Base-by-base conservation (phyloP, 2,888 invertebrate species). In the Cancer borealis region DNA sequence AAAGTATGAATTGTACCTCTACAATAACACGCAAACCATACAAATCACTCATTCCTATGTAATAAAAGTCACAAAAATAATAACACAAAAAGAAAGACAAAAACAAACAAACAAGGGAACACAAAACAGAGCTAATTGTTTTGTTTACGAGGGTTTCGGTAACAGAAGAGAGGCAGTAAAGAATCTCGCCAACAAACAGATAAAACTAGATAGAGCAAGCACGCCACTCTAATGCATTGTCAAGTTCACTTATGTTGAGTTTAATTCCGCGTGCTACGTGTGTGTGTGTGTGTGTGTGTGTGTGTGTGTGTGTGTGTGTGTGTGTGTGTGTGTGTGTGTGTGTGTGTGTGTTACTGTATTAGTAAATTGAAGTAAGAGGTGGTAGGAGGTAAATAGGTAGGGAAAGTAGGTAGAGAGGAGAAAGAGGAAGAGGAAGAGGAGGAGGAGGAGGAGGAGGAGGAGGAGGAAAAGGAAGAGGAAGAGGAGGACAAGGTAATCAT, bases 301-400 rank as follows among this genome's bases (percentile, higher is more conserved):
- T 79, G 79, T 79, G 79, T 79, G 79, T 79, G 79, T 79, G 79
- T 79, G 79, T 79, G 79, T 79, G 79, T 79, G 79, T 79, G 79
- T 79, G 30, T 79, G 79, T 79, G 79, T 79, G 26, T 79, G 79
- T 79, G 79, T 79, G 79, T 73, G 26, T 73, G 73, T 26, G 73
- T 26, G 79, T 79, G 30, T 79, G 79, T 79, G 66, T 66, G 66
- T 66, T 14, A 5, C 0, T 66, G 66, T 66, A 21, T 66, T 14
- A 17, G 66, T 66, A 14, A 17, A 21, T 66, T 14, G 12, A 21
- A 17, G 66, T 3, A 30, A 30, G 10, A 49, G 49, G 1, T 0
- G 49, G 79, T 30, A 0, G 79, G 26, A 79, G 26, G 6, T 26
- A 12, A 26, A 26, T 26, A 79, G 26, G 0, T 26, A 0, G 30